Evolutionary conservation across 2,113 vertebrate genomes (phyloP).

Genomic region (Sceloporus tristichus): DNA sequence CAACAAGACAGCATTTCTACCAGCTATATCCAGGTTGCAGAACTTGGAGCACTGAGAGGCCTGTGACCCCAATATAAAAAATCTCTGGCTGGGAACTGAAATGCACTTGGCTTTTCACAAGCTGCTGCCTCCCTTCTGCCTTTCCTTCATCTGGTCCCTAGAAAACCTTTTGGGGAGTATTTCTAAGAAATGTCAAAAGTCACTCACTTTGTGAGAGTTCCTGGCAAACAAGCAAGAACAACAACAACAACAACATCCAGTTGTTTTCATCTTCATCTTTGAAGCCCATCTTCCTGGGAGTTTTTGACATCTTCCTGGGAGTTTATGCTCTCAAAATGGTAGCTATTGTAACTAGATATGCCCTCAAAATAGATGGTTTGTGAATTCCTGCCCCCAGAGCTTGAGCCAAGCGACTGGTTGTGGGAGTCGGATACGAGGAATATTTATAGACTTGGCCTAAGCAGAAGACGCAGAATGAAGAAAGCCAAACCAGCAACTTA

Average conservation of each 20-base stretch:
- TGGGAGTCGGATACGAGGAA: slow-evolving; percentile 12
- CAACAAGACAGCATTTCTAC: not conserved
- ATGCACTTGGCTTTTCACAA: not conserved
- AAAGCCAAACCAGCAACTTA: not conserved
- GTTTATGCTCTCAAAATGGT: slow-evolving; percentile 19
- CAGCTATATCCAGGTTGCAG: not conserved
- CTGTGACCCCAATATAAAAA: not conserved
- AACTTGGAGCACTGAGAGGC: not conserved
- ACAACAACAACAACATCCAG: not conserved
- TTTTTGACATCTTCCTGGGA: no score
- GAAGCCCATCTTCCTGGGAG: not conserved
- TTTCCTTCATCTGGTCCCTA: not conserved
- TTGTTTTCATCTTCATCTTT: slow-evolving; percentile 17
- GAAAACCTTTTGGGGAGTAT: not conserved
- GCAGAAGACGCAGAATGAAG: not conserved
- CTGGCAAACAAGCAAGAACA: not conserved
- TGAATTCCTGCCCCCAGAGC: slow-evolving; percentile 28
- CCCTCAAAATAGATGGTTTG: slow-evolving; percentile 29
- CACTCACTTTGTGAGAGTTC: not conserved
- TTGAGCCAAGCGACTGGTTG: slow-evolving; percentile 16
- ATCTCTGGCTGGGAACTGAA: not conserved
- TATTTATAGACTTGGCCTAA: slow-evolving; percentile 8
- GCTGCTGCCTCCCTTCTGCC: not conserved
- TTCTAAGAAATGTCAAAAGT: no score
- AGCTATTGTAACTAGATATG: slow-evolving; percentile 26